Percentiles rank a stretch among this genome's conserved stretches.
phyloP scores from a whole-genome alignment of 2,888 invertebrate genomes.

The Melieria crassipennis region DNA sequence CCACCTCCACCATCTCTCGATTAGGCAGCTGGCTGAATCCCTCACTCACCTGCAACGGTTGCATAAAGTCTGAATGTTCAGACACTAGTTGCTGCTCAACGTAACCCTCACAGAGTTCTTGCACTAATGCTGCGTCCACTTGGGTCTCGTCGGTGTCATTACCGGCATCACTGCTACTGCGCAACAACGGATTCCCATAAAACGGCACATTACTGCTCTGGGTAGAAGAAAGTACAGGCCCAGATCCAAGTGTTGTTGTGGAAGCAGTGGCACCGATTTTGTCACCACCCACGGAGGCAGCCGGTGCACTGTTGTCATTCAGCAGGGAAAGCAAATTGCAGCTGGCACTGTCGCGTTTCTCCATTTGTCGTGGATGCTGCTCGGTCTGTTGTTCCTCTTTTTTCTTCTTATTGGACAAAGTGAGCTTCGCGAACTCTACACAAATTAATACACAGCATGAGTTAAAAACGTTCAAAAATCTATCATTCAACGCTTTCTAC shows the following conservation, averaged over 20 bases:
- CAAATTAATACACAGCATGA: background rate
- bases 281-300: background rate
- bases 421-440: slow-evolving; percentile 60
- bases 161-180: slow-evolving; percentile 43
- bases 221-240: too few relatives aligned
- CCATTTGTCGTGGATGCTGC: background rate
- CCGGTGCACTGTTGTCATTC: background rate
- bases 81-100: background rate
- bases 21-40: background rate
- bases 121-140: background rate
- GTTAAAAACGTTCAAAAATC: background rate
- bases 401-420: slow-evolving; percentile 57
- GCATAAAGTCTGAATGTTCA: slow-evolving; percentile 52
- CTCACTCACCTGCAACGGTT: slow-evolving; percentile 46
- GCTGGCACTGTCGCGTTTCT: background rate
- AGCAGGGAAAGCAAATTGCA: slow-evolving; percentile 36
- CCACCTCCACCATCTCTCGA: slow-evolving; percentile 36
- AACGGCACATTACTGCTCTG: background rate
- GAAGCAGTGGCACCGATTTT: slow-evolving; percentile 10
- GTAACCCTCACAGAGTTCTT: background rate
- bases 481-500: background rate
- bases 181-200: slow-evolving; percentile 45
- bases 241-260: background rate
- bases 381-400: slow-evolving; percentile 30
- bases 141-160: slow-evolving; percentile 2